Base-by-base conservation (phyloP, 2,113 vertebrate species). In the Tenrec ecaudatus region DNA sequence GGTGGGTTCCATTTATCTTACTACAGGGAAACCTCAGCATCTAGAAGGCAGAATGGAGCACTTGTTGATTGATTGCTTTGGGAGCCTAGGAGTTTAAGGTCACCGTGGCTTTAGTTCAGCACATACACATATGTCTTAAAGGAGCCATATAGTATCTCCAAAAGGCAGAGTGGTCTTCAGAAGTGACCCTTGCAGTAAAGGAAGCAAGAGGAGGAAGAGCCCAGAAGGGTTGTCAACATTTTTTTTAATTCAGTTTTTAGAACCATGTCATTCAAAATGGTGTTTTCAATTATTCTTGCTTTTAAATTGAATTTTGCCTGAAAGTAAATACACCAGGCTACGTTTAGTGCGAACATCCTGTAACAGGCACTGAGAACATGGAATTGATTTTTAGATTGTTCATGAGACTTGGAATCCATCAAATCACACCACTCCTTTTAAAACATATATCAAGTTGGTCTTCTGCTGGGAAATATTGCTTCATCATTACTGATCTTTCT, bases 271-370 rank as follows among this genome's bases (percentile, higher is more conserved):
- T 95, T 92, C 58, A 43, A 92, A 89, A 76, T 78, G 60, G 90
- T 97, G 91, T 96, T 95, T 96, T 94, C 91, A 94, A 91, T 96
- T 96, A 95, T 87, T 87, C n/a, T 47, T 92, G 82, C 89, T 60
- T 93, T 95, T 78, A 87, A 91, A 94, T 91, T 89, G 75, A 88
- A 92, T 96, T 93, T 91, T 76, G 86, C 87, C 82, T 57, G 29
- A 89, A 96, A 96, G 88, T 87, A 96, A 96, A 96, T 94, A 89
- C 6, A 71, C 78, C 64, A n/a, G 36, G 71, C 60, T n/a, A 76
- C 81, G 82, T 88, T 88, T 57, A 87, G 91, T 89, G 78, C 10
- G 33, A 91, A 88, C 92, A 93, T 89, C 88, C 84, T n/a, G 33
- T 91, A 79, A 96, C 94, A 94, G 57, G 81, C 75, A 12, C 20